Conservation (phyloP, 2,113 vertebrate species). For the Chamaetylas fuelleborni region DNA sequence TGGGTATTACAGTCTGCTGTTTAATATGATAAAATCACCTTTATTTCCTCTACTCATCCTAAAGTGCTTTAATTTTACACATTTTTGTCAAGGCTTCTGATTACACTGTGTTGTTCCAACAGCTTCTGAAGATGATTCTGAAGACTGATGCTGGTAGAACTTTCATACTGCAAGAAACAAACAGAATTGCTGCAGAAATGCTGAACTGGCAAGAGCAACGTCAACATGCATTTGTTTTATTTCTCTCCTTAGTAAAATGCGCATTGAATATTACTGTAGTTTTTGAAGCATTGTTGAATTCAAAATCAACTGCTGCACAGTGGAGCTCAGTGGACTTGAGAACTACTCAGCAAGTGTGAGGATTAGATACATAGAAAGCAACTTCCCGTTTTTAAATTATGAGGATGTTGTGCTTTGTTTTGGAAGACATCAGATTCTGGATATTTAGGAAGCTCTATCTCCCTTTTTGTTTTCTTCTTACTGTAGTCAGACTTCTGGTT, state of each 20-base stretch:
- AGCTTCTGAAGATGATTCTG: conserved; percentile 88
- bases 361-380: conserved; percentile 48
- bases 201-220: conserved; percentile 62
- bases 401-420: conserved; percentile 64
- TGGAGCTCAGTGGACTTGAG: conserved; percentile 48
- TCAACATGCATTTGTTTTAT: conserved; percentile 49
- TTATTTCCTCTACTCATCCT: background rate
- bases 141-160: conserved; percentile 78
- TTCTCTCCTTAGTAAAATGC: conserved; percentile 56
- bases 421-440: conserved; percentile 30
- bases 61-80: background rate
- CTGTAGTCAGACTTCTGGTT: conserved; percentile 67
- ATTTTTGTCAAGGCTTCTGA: conserved; percentile 34
- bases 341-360: conserved; percentile 54
- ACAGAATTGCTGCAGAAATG: conserved; percentile 64
- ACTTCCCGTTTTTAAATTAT: conserved; percentile 61
- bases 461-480: conserved; percentile 68
- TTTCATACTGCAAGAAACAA: conserved; percentile 47
- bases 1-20: background rate
- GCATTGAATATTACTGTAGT: conserved; percentile 55
- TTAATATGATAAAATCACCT: background rate
- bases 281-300: conserved; percentile 64
- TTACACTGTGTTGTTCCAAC: conserved; percentile 64
- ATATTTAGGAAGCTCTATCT: conserved; percentile 49
- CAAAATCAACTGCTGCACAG: conserved; percentile 56